phyloP scores from a whole-genome alignment of 64 coral and sea anemone species.

The Cladopsammia gracilis region DNA sequence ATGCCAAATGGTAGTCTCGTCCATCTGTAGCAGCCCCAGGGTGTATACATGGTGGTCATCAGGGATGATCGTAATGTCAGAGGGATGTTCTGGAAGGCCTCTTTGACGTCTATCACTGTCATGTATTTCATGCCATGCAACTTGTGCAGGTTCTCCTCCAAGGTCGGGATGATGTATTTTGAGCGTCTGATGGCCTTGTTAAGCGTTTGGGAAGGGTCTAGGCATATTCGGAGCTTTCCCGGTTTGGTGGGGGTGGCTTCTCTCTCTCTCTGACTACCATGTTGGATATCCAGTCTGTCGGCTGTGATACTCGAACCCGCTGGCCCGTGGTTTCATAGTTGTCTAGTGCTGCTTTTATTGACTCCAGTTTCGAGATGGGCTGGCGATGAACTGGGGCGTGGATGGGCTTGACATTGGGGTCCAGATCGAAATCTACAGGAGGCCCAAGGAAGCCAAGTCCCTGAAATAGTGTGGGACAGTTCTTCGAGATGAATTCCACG shows the following conservation, averaged over 20 bases:
- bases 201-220: conserved; percentile 38
- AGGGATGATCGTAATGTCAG: conserved; percentile 44
- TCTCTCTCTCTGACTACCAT: conserved; percentile 18
- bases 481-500: conserved; percentile 38
- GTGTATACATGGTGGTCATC: conserved; percentile 62
- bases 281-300: conserved; percentile 36
- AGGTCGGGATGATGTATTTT: conserved; percentile 53
- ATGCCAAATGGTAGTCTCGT: conserved; percentile 55
- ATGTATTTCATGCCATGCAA: conserved; percentile 43
- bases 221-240: not conserved
- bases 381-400: conserved; percentile 50
- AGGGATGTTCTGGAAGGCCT: no score
- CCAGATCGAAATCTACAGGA: conserved; percentile 7
- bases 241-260: conserved; percentile 5
- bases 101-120: conserved; percentile 56
- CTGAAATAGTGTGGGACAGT: conserved; percentile 46
- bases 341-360: conserved; percentile 43
- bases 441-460: conserved; percentile 44
- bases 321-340: conserved; percentile 52
- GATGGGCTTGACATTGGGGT: conserved; percentile 39
- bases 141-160: conserved; percentile 57
- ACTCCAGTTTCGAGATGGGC: conserved; percentile 44
- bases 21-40: conserved; percentile 51
- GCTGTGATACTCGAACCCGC: conserved; percentile 37
- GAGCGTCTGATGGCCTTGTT: conserved; percentile 53